phyloP scores from a whole-genome alignment of 1,140 invertebrate species.

The Carcinoscorpius rotundicauda region DNA sequence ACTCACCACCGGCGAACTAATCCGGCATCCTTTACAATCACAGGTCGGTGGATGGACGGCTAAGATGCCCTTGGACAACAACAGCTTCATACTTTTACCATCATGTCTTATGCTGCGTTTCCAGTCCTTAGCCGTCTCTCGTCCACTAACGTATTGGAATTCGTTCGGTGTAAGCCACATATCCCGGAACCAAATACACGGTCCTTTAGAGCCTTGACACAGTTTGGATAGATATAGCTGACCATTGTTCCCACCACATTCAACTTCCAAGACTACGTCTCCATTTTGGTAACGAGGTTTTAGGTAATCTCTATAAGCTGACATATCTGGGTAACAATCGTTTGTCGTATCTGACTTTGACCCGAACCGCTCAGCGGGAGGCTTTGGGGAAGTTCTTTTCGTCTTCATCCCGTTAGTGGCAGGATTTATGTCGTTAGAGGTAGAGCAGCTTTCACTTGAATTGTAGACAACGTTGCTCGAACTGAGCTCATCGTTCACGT shows the following conservation, averaged over 20 bases:
- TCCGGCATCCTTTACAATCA: constrained; percentile 32
- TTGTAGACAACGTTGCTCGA: no score
- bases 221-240: constrained; percentile 34
- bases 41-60: constrained; percentile 36
- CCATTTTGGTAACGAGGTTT: constrained; percentile 30
- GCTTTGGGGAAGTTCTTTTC: no score
- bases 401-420: no score
- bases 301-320: no score
- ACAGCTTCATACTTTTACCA: constrained; percentile 40
- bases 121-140: constrained; percentile 43
- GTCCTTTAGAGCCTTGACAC: constrained; percentile 37
- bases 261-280: constrained; percentile 35
- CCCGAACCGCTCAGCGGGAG: no score
- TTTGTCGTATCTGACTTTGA: no score
- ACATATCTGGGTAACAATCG: no score
- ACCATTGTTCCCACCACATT: constrained; percentile 36
- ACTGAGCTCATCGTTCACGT: no score
- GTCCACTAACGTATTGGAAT: constrained; percentile 39
- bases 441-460: no score
- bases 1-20: no score
- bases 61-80: constrained; percentile 38
- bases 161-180: constrained; percentile 41
- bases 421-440: no score
- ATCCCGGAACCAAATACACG: constrained; percentile 35
- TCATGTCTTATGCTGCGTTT: constrained; percentile 40